A percentile compares a stretch with the other conserved stretches of the same genome.
Evolutionary conservation across 2,888 invertebrate species (phyloP).

Genomic region (Cabera pusaria): DNA sequence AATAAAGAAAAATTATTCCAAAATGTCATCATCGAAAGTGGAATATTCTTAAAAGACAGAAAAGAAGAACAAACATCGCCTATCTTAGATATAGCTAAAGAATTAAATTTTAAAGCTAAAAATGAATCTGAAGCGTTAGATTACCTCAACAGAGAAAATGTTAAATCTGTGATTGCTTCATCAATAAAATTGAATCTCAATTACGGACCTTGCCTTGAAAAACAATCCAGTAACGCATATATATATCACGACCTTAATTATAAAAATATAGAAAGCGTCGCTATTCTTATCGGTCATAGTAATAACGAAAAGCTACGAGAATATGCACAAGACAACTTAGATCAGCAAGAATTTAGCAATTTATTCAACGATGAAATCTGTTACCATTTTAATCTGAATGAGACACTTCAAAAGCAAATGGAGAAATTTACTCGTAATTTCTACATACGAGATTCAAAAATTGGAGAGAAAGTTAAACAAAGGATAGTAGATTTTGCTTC

Average conservation of each 20-base stretch:
- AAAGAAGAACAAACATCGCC: constrained; percentile 10
- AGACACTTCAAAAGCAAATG: constrained; percentile 29
- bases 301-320: constrained; percentile 17
- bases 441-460: constrained; percentile 34
- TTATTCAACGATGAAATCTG: constrained; percentile 16
- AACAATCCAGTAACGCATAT: constrained; percentile 10
- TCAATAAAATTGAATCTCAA: constrained; percentile 18
- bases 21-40: constrained; percentile 29
- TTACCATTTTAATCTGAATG: constrained; percentile 24
- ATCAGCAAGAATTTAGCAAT: constrained; percentile 8
- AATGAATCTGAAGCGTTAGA: constrained; percentile 17
- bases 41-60: constrained; percentile 14
- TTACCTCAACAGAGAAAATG: constrained; percentile 18
- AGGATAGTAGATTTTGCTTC: constrained; percentile 32
- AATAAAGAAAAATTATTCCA: constrained; percentile 27
- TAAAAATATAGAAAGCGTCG: constrained; percentile 14
- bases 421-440: constrained; percentile 30
- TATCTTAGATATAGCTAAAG: constrained; percentile 20
- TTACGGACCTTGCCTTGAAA: constrained; percentile 27
- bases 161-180: constrained; percentile 19
- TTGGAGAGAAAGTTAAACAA: constrained; percentile 20
- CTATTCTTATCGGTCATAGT: constrained; percentile 22
- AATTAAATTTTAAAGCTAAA: constrained; percentile 19
- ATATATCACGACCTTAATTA: constrained; percentile 10
- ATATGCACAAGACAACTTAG: constrained; percentile 15